Percentiles rank a stretch among this genome's conserved stretches.
Conservation (phyloP, 2,888 invertebrate genomes). For the Amblyteles armatorius region DNA sequence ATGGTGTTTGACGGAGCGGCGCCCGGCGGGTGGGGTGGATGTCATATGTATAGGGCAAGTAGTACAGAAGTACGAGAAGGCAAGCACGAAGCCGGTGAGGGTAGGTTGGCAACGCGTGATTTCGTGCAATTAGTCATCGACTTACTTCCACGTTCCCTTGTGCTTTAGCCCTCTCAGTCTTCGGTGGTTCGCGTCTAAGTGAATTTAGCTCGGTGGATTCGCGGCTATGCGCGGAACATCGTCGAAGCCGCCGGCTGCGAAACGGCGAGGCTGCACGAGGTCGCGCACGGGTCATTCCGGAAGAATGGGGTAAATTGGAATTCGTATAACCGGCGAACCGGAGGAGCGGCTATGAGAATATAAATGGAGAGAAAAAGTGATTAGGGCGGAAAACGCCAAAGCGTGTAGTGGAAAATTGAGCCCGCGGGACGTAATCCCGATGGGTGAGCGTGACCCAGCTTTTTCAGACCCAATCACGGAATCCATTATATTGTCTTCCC, state of each 20-base stretch:
- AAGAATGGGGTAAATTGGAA: conserved; percentile 34
- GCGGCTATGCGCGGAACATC: conserved; percentile 26
- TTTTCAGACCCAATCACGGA: conserved; percentile 9
- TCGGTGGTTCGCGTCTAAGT: conserved; percentile 43
- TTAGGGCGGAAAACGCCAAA: neutral
- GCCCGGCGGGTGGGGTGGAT: neutral
- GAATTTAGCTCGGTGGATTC: conserved; percentile 53
- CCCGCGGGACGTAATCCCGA: neutral
- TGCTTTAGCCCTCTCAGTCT: conserved; percentile 26
- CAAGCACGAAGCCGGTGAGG: conserved; percentile 14
- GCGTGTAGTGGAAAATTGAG: neutral
- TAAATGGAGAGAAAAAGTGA: neutral
- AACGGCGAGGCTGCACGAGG: conserved; percentile 23
- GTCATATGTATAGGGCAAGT: neutral
- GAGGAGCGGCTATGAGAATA: conserved; percentile 20
- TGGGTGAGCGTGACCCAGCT: neutral
- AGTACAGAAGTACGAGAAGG: conserved; percentile 9
- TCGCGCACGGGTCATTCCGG: conserved; percentile 21
- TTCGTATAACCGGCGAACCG: conserved; percentile 12
- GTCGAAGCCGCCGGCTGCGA: conserved; percentile 17
- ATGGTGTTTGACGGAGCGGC: conserved; percentile 38
- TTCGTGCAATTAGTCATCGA: conserved; percentile 69
- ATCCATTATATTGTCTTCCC: conserved; percentile 24
- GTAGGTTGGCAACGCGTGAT: conserved; percentile 63
- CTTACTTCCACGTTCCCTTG: conserved; percentile 43